Conservation (phyloP, 2,797 vertebrate species). For the Phaenicophaeus curvirostris region DNA sequence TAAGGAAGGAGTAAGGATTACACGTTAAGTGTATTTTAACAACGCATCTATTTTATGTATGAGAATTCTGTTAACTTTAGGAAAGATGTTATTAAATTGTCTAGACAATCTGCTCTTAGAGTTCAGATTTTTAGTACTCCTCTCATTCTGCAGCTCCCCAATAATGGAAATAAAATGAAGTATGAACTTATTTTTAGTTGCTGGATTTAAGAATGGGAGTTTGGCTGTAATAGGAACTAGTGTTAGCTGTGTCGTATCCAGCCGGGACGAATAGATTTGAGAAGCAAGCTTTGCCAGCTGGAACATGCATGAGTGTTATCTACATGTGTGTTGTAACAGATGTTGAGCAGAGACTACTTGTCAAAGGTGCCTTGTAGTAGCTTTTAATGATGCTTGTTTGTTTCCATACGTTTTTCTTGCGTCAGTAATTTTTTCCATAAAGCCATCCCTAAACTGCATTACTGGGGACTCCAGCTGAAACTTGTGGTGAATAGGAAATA, state of each 20-base stretch:
- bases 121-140: background rate
- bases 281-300: slow-evolving; percentile 30
- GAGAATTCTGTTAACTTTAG: slow-evolving; percentile 25
- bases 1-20: slow-evolving; percentile 1
- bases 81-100: slow-evolving; percentile 8
- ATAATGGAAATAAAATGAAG: slow-evolving; percentile 47
- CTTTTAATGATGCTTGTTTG: slow-evolving; percentile 60
- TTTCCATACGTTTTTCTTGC: slow-evolving; percentile 70
- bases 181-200: slow-evolving; percentile 19
- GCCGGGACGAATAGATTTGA: background rate
- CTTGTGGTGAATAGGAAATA: slow-evolving; percentile 78
- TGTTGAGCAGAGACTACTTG: slow-evolving; percentile 46
- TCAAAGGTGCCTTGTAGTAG: slow-evolving; percentile 34
- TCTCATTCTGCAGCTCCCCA: background rate
- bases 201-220: slow-evolving; percentile 41
- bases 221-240: background rate
- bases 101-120: background rate
- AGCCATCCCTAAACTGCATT: slow-evolving; percentile 73
- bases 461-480: slow-evolving; percentile 74
- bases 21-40: background rate
- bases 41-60: background rate
- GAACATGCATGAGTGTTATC: slow-evolving; percentile 11
- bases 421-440: slow-evolving; percentile 75
- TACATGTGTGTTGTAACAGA: slow-evolving; percentile 54
- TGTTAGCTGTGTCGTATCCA: background rate